Evolutionary conservation across 1,140 invertebrate species (phyloP), one percentile per base, ranked within the genome.

Genomic region (Drosophila ercepeae): DNA sequence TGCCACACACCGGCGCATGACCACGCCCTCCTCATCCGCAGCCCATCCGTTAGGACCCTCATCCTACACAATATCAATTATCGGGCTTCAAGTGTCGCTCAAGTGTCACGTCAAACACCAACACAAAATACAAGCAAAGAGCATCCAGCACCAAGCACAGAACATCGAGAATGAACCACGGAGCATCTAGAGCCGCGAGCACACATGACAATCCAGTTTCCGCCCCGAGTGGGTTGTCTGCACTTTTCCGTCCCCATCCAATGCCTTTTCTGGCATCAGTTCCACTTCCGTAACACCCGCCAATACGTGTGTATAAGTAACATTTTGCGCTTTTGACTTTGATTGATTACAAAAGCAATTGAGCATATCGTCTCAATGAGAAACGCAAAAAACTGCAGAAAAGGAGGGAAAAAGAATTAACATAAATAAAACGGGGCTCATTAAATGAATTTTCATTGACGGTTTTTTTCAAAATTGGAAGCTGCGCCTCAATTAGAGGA

Each of bases 271-370:
- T 48, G 32, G 14, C 44, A 14, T 44, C 13, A 7, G 23, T 32
- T 8, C 13, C 6, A 9, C 21, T 21, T 25, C 7, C 11, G 8
- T n/a, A 39, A 14, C 46, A 18, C 14, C n/a, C 32, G 7, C 57
- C 41, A 39, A 60, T 41, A 14, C 29, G 60, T 45, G 45, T 46
- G 19, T 61, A 57, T 64, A 48, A 64, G 60, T 59, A 51, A 60
- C 54, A 18, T 50, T 63, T 58, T 67, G 19, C 53, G 64, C 52
- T 58, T 45, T 29, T 82, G 78, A 83, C 79, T 83, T 83, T 83
- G 79, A 83, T 83, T 83, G 79, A 83, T 83, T 83, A 75, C 81
- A 63, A 86, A 83, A 79, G 81, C 79, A 83, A 83, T 83, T 86
- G 81, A 83, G 81, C 75, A 59, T 68, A 72, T 48, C 50, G 60